Percentiles rank a stretch among this genome's conserved stretches.
phyloP scores from a whole-genome alignment of 1,140 invertebrate genomes.

The Helicoverpa armigera region DNA sequence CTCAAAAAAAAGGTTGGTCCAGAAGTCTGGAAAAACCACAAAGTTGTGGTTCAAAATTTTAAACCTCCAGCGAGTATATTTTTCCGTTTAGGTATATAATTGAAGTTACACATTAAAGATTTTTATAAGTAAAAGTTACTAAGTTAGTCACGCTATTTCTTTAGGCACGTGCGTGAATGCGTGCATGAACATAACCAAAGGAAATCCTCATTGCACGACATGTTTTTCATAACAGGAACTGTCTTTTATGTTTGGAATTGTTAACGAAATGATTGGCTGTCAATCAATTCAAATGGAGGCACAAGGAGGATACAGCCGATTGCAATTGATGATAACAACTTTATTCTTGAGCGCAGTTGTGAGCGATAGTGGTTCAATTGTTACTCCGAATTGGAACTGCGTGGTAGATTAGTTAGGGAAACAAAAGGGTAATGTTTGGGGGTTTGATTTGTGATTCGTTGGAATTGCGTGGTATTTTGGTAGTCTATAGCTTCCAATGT shows the following conservation, averaged over 20 bases:
- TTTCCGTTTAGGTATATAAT: too few species aligned
- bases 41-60: too few species aligned
- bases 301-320: conserved; percentile 29
- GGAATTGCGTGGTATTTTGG: too few species aligned
- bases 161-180: not conserved
- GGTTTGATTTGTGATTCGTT: too few species aligned
- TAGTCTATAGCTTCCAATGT: too few species aligned
- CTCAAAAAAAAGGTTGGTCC: too few species aligned
- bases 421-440: too few species aligned
- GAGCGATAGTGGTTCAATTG: conserved; percentile 11
- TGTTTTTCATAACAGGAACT: conserved; percentile 26
- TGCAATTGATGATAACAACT: conserved; percentile 39
- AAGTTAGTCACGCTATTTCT: not conserved
- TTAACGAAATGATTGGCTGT: conserved; percentile 39
- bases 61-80: too few species aligned
- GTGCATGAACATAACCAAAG: conserved; percentile 26
- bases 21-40: too few species aligned
- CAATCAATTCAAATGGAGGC: conserved; percentile 28
- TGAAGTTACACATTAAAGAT: too few species aligned
- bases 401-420: not conserved
- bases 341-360: conserved; percentile 18
- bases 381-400: not conserved
- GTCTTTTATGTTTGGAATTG: conserved; percentile 20
- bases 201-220: conserved; percentile 38
- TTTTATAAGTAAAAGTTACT: too few species aligned